These are phyloP conservation scores for Papio anubis DNA, from an alignment of 2,113 vertebrate genomes.

Conservation along the genomic window DNA sequence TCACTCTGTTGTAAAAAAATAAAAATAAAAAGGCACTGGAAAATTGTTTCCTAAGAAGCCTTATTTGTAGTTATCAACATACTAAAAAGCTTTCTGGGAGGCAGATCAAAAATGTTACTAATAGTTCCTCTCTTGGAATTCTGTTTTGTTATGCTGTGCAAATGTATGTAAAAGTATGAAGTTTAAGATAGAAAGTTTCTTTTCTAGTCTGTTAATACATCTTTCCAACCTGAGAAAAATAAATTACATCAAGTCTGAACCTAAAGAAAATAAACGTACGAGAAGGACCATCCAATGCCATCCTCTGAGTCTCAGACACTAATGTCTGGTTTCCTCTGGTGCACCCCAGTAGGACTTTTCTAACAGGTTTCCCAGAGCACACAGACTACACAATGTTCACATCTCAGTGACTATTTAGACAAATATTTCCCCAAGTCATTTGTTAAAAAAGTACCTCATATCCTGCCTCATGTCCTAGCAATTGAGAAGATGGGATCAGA, in stretches of 20 bases:
- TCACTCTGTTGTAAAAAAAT: neutral
- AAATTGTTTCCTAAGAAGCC: neutral
- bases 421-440: neutral
- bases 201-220: conserved; percentile 13
- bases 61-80: neutral
- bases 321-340: neutral
- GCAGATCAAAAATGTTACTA: neutral
- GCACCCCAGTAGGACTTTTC: neutral
- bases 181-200: neutral
- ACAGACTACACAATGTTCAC: neutral
- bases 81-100: neutral
- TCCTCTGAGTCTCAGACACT: neutral
- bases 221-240: conserved; percentile 26
- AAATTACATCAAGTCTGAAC: conserved; percentile 24
- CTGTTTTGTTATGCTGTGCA: neutral
- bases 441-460: neutral
- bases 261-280: conserved; percentile 36
- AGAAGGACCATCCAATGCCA: neutral
- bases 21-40: neutral
- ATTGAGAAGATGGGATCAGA: neutral
- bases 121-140: neutral
- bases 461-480: neutral
- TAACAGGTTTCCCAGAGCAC: neutral
- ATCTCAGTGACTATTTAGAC: neutral
- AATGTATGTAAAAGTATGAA: neutral